Evolutionary conservation across 2,113 vertebrate genomes (phyloP).

Genomic region (Siniperca knerii): DNA sequence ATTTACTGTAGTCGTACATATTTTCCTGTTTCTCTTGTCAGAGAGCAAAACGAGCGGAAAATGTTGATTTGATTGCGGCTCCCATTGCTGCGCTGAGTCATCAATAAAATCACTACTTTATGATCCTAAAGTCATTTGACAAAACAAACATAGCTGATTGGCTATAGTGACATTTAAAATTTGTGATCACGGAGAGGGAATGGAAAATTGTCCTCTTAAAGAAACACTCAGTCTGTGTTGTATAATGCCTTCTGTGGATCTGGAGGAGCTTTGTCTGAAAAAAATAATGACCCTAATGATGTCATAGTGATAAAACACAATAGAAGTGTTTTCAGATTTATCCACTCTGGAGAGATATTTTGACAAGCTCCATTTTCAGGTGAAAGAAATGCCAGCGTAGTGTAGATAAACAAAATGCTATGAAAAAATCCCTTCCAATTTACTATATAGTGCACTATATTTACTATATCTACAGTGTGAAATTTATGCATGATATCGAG

Average conservation of each 20-base stretch:
- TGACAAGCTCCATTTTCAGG: not conserved
- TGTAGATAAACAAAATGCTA: not conserved
- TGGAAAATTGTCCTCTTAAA: not conserved
- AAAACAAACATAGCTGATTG: slow-evolving; percentile 38
- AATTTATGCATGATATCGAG: not conserved
- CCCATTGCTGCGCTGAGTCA: slow-evolving; percentile 21
- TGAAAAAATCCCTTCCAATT: not conserved
- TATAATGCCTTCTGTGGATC: not conserved
- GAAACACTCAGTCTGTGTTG: not conserved
- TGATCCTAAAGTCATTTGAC: slow-evolving; percentile 11
- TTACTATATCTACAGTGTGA: not conserved
- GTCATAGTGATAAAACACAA: not conserved
- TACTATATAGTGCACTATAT: not conserved
- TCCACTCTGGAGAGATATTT: not conserved
- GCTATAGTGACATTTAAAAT: slow-evolving; percentile 34
- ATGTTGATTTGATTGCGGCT: slow-evolving; percentile 39
- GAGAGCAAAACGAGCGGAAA: slow-evolving; percentile 48
- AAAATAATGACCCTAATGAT: not conserved
- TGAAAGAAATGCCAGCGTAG: not conserved
- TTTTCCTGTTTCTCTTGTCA: slow-evolving; percentile 39
- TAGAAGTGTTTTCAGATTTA: not conserved
- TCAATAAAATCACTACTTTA: slow-evolving; percentile 40
- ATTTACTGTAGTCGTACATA: slow-evolving; percentile 4
- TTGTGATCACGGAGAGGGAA: not conserved
- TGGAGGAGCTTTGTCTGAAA: not conserved